Conservation (phyloP, 35 echinoderm and acorn worm species). For the Lytechinus pictus region DNA sequence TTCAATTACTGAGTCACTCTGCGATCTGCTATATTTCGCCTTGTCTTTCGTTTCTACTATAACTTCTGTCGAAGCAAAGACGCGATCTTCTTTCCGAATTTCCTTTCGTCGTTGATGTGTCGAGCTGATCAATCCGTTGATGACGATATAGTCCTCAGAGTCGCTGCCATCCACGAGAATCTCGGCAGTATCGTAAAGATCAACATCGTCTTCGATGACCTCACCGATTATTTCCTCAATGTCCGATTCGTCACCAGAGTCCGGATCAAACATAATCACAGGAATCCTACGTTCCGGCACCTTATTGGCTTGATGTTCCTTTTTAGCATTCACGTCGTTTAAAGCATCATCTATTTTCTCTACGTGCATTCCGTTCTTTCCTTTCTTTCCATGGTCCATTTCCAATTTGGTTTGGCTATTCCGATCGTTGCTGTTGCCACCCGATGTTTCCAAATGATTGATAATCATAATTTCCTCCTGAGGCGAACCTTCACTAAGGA, state of each 20-base stretch:
- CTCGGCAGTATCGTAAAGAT: not conserved
- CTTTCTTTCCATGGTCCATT: not conserved
- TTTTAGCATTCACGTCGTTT: not conserved
- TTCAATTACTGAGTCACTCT: not conserved
- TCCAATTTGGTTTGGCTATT: not conserved
- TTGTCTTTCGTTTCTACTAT: not conserved
- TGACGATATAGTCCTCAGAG: constrained; percentile 20
- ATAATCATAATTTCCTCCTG: not conserved
- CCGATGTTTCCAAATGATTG: not conserved
- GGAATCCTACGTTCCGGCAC: not conserved
- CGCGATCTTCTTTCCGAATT: not conserved
- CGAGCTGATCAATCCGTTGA: constrained; percentile 15
- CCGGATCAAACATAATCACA: not conserved
- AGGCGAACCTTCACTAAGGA: not conserved
- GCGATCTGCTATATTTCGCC: not conserved
- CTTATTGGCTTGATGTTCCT: not conserved
- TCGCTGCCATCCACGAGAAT: constrained; percentile 32
- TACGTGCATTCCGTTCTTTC: not conserved
- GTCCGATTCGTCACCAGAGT: not conserved
- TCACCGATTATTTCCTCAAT: constrained; percentile 17
- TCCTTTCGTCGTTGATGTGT: not conserved
- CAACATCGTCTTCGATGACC: not conserved
- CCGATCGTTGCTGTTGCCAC: not conserved
- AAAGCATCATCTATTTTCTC: not conserved
- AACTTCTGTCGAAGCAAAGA: not conserved